phyloP scores from a whole-genome alignment of 2,113 vertebrate species.

The Cepphus grylle region DNA sequence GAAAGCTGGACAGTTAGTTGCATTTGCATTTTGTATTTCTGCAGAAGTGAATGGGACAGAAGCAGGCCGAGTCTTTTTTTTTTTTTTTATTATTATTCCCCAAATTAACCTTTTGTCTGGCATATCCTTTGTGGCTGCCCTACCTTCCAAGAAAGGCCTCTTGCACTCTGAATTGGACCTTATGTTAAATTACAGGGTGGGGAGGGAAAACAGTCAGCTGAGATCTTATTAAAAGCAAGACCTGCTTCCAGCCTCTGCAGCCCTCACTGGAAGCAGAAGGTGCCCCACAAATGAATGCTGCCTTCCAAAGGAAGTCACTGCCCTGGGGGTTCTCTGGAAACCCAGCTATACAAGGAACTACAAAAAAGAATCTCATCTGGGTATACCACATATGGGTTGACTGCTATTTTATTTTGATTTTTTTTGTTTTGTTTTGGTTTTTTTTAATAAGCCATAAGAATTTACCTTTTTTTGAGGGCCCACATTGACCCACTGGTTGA shows the following conservation, averaged over 20 bases:
- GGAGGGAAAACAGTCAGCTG: not conserved
- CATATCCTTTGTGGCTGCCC: not conserved
- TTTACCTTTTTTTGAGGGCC: not conserved
- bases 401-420: not conserved
- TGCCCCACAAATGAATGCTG: not conserved
- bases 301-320: not conserved
- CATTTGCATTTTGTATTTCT: not conserved
- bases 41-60: not conserved
- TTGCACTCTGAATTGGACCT: not conserved
- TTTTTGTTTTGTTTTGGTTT: too few species aligned
- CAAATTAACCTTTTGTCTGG: not conserved
- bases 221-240: not conserved
- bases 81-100: not conserved
- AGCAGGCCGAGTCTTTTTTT: rapidly evolving
- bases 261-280: not conserved
- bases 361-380: not conserved
- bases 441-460: not conserved
- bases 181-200: not conserved
- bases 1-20: not conserved
- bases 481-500: not conserved
- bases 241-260: not conserved
- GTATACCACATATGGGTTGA: not conserved
- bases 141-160: not conserved
- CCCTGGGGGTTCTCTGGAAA: not conserved
- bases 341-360: not conserved